Conservation (phyloP, 2,797 vertebrate genomes). For the Lacerta agilis region DNA sequence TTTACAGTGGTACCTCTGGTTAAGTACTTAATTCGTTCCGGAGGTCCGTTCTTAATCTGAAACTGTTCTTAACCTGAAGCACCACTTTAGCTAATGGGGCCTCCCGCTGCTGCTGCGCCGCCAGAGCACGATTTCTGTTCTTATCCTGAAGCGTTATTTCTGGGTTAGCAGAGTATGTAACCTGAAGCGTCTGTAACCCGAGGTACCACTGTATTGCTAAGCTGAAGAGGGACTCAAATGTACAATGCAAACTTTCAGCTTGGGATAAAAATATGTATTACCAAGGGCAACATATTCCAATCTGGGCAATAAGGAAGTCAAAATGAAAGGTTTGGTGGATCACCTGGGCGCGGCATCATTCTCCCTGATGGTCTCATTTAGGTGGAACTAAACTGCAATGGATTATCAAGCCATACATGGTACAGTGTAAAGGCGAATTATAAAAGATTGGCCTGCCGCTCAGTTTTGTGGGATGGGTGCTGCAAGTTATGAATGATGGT, state of each 20-base stretch:
- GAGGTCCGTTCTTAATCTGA: no score
- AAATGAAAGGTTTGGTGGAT: not conserved
- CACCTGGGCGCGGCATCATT: conserved; percentile 8
- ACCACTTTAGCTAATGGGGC: no score
- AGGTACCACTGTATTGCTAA: conserved; percentile 1
- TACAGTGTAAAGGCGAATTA: conserved; percentile 36
- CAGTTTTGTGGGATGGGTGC: not conserved
- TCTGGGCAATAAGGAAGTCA: not conserved
- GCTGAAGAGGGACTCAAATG: conserved; percentile 43
- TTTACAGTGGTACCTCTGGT: not conserved
- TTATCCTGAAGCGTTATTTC: no score
- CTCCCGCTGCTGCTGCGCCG: no score
- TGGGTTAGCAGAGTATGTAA: no score
- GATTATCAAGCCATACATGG: not conserved
- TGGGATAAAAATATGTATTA: conserved; percentile 18
- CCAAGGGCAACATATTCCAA: not conserved
- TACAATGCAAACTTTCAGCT: conserved; percentile 37
- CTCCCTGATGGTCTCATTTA: conserved; percentile 16
- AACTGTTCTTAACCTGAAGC: no score
- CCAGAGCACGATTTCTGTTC: no score
- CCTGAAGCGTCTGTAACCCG: no score
- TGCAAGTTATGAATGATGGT: no score
- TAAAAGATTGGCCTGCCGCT: conserved; percentile 12
- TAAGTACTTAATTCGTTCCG: no score
- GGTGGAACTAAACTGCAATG: not conserved